Percentiles rank a stretch among this genome's conserved stretches.
These are phyloP conservation scores for Bos taurus DNA, from an alignment of 2,113 vertebrate species.

Conservation along the genomic window DNA sequence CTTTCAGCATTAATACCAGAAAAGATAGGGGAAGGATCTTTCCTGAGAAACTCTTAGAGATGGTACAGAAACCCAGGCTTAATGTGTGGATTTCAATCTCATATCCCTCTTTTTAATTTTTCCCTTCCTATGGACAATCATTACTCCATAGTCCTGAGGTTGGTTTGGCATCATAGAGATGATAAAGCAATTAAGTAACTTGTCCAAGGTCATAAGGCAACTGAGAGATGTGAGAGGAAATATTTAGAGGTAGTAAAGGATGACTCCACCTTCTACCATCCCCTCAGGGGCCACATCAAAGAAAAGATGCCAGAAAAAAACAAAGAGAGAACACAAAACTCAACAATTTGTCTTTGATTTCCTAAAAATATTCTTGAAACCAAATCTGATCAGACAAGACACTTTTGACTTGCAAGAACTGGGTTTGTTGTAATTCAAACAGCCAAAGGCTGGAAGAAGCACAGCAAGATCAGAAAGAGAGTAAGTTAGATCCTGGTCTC, in stretches of 20 bases:
- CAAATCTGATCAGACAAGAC: background rate
- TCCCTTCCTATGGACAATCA: background rate
- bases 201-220: background rate
- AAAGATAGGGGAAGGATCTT: background rate
- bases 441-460: background rate
- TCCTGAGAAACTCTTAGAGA: background rate
- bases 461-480: background rate
- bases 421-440: background rate
- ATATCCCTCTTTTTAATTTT: background rate
- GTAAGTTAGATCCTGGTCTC: background rate
- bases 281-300: background rate
- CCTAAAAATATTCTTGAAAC: background rate
- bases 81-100: background rate
- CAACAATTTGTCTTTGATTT: background rate
- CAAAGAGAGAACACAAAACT: background rate
- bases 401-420: background rate
- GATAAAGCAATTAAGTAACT: background rate
- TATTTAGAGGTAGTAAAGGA: background rate
- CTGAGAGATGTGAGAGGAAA: constrained; percentile 2
- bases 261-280: background rate
- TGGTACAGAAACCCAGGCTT: background rate
- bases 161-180: background rate
- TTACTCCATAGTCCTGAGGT: background rate
- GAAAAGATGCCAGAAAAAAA: background rate
- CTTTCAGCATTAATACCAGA: background rate